Evolutionary conservation across 2,797 vertebrate species (phyloP), one percentile per base, ranked within the genome.

Genomic region (Ibycter americanus): DNA sequence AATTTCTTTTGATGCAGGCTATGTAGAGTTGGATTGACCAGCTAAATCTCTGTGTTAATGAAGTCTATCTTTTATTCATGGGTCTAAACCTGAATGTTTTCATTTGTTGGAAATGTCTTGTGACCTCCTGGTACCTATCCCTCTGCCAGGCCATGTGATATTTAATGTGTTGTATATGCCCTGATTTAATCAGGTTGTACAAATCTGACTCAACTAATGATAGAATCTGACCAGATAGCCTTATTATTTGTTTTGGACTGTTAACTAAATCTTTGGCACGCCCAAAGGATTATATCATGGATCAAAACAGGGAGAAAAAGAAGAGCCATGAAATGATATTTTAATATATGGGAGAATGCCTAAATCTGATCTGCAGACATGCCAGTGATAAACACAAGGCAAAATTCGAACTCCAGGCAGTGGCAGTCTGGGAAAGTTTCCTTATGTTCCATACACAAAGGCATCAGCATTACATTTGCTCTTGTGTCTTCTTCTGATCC

Each of bases 61-160:
- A 87, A 78, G 12, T 83, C 54, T 68, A 63, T 77, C 78, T 93
- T 95, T 94, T 91, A 97, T 96, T 96, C 84, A 96, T 83, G 40
- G 36, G 23, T 68, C 46, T 67, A 46, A 79, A 51, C 21, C 32
- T 84, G 65, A 87, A 70, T 3, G 0, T 79, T 87, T 83, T 81
- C n/a, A 59, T 94, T 90, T 65, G 71, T 42, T 93, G 56, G 61
- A 87, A 87, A 77, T 66, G 1, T 93, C 73, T 38, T 83, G 51
- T 89, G 65, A 83, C 82, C 68, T 95, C 74, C 55, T 84, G 54
- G 47, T 88, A 62, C 51, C 23, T 87, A 63, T 95, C 34, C 42
- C 49, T 79, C 71, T 72, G 47, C 65, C 18, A 32, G 32, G 25
- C 25, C 40, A 67, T 22, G 36, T 72, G 44, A 40, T 72, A 76